Evolutionary conservation across 1,140 invertebrate species (phyloP).

Genomic region (Samia ricini): DNA sequence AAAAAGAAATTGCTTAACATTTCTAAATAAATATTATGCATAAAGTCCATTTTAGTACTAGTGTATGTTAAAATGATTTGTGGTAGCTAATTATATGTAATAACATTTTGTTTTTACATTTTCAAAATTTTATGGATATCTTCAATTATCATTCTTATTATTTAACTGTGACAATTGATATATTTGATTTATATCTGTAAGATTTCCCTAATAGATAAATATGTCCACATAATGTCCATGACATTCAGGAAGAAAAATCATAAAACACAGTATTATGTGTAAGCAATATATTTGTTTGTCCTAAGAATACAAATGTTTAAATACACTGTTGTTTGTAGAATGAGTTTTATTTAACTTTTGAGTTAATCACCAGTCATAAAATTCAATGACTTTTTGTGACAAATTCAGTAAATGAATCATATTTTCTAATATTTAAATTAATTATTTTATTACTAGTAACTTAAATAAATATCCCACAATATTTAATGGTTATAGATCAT

Average conservation of each 20-base stretch:
- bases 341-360: constrained; percentile 23
- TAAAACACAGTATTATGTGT: constrained; percentile 59
- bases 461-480: too few species aligned
- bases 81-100: background rate
- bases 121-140: background rate
- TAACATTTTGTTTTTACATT: background rate
- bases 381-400: too few species aligned
- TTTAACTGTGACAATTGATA: background rate
- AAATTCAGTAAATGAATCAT: too few species aligned
- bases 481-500: too few species aligned
- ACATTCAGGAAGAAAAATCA: constrained; percentile 41
- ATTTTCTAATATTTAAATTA: too few species aligned
- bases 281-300: constrained; percentile 72
- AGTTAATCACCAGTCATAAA: too few species aligned
- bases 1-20: background rate
- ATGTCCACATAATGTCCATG: constrained; percentile 18
- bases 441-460: too few species aligned
- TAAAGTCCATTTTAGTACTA: background rate
- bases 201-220: background rate
- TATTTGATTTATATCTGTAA: background rate
- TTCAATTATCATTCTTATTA: background rate
- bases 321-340: constrained; percentile 72
- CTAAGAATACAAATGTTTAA: constrained; percentile 63
- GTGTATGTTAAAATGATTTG: background rate
- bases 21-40: background rate